Evolutionary conservation across 1,140 invertebrate genomes (phyloP).

Genomic region (Eumaeus atala): DNA sequence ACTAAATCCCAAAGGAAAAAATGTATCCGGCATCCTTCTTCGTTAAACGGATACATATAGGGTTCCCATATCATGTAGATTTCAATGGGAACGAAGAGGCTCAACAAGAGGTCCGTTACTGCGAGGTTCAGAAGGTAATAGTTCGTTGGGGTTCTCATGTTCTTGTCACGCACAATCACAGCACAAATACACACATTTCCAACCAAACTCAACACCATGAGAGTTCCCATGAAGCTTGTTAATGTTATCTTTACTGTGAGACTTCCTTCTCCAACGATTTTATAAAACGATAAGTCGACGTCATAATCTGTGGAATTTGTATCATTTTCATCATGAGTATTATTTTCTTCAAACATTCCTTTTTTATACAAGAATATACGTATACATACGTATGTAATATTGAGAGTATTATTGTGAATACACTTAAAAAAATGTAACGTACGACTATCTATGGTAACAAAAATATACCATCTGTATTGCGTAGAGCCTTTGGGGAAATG

Average conservation of each 20-base stretch:
- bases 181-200: slow-evolving; percentile 95
- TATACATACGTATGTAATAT: too few relatives aligned
- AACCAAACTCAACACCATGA: slow-evolving; percentile 88
- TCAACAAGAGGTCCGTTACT: slow-evolving; percentile 90
- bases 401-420: too few relatives aligned
- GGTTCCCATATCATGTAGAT: slow-evolving; percentile 89
- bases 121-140: slow-evolving; percentile 95
- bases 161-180: slow-evolving; percentile 93
- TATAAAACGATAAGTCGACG: slow-evolving; percentile 16
- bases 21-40: slow-evolving; percentile 87
- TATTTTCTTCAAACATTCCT: slow-evolving; percentile 3
- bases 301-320: slow-evolving; percentile 16
- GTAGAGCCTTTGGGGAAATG: too few relatives aligned
- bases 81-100: slow-evolving; percentile 86
- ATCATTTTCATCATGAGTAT: slow-evolving; percentile 9
- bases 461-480: background rate
- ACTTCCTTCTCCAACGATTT: slow-evolving; percentile 65
- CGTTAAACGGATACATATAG: slow-evolving; percentile 90
- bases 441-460: background rate
- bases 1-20: slow-evolving; percentile 90
- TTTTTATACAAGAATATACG: background rate
- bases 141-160: slow-evolving; percentile 93
- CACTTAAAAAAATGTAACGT: too few relatives aligned
- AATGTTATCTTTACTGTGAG: slow-evolving; percentile 83
- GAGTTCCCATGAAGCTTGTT: slow-evolving; percentile 84